Evolutionary conservation across 1,140 invertebrate genomes (phyloP).

Genomic region (Drosophila asahinai): DNA sequence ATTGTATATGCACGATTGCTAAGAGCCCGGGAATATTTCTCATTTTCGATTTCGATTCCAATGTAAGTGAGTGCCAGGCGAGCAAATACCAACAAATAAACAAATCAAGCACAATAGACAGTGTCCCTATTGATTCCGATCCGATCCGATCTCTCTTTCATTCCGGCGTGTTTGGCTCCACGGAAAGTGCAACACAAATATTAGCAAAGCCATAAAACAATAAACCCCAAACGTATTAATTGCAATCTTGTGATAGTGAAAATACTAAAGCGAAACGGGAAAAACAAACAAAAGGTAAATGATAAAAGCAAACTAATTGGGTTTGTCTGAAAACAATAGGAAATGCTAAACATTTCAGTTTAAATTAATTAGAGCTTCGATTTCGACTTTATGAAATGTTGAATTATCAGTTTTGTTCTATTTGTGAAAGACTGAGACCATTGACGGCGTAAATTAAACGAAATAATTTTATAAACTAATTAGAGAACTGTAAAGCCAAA

Average conservation of each 20-base stretch:
- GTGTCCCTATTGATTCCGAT: slow-evolving; percentile 23
- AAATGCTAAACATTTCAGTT: background rate
- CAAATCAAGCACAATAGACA: slow-evolving; percentile 37
- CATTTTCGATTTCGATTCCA: slow-evolving; percentile 26
- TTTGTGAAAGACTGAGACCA: too few species aligned
- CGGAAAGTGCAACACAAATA: slow-evolving; percentile 49
- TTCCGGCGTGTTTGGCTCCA: background rate
- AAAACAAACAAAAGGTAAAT: slow-evolving; percentile 40
- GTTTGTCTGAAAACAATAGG: slow-evolving; percentile 6
- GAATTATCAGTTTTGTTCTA: too few species aligned
- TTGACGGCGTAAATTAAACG: background rate
- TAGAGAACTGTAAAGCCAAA: background rate
- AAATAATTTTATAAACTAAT: background rate
- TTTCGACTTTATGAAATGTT: too few species aligned
- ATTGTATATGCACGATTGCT: slow-evolving; percentile 17
- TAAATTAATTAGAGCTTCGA: background rate
- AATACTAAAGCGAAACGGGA: slow-evolving; percentile 17
- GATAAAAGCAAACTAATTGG: slow-evolving; percentile 22
- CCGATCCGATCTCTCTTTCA: slow-evolving; percentile 9
- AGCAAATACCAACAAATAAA: slow-evolving; percentile 36
- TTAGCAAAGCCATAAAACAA: slow-evolving; percentile 49
- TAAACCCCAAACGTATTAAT: slow-evolving; percentile 46
- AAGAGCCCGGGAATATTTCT: slow-evolving; percentile 16
- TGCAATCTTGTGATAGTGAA: slow-evolving; percentile 44
- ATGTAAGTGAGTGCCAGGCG: slow-evolving; percentile 15